Percentiles rank a stretch among this genome's conserved stretches.
Conservation (phyloP, 2,888 invertebrate genomes). For the Julus scanicus region DNA sequence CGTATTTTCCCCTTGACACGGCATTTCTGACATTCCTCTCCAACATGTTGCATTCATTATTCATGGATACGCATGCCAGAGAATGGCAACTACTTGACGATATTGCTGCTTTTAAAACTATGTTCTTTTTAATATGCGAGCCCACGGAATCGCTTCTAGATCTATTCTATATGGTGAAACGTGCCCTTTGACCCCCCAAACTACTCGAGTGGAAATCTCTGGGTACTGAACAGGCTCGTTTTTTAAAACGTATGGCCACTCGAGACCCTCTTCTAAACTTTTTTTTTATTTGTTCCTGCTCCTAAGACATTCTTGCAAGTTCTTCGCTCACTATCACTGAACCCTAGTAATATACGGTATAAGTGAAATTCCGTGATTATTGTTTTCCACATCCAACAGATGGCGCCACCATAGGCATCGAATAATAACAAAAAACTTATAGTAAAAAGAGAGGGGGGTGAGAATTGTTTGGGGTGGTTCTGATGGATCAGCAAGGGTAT, state of each 20-base stretch:
- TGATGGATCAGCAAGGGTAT: too few relatives aligned
- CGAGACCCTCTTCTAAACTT: neutral
- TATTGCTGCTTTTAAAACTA: neutral
- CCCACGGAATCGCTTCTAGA: constrained; percentile 11
- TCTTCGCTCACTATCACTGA: neutral
- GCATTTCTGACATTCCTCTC: constrained; percentile 34
- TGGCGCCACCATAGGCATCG: neutral
- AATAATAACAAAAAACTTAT: neutral
- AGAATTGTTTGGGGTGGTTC: too few relatives aligned
- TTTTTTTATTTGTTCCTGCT: neutral
- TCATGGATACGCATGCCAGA: neutral
- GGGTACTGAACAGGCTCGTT: neutral
- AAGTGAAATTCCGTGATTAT: neutral
- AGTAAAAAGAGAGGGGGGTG: too few relatives aligned
- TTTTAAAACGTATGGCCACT: neutral
- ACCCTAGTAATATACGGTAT: neutral
- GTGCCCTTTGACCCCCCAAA: constrained; percentile 5
- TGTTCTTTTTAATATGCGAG: constrained; percentile 1
- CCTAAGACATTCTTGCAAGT: neutral
- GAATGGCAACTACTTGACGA: constrained; percentile 19
- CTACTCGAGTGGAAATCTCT: neutral
- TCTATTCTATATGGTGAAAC: neutral
- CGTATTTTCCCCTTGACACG: constrained; percentile 16
- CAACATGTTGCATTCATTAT: constrained; percentile 28
- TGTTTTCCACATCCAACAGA: neutral